These are phyloP conservation scores for Grus americana DNA, from an alignment of 2,113 vertebrate species.

Conservation along the genomic window DNA sequence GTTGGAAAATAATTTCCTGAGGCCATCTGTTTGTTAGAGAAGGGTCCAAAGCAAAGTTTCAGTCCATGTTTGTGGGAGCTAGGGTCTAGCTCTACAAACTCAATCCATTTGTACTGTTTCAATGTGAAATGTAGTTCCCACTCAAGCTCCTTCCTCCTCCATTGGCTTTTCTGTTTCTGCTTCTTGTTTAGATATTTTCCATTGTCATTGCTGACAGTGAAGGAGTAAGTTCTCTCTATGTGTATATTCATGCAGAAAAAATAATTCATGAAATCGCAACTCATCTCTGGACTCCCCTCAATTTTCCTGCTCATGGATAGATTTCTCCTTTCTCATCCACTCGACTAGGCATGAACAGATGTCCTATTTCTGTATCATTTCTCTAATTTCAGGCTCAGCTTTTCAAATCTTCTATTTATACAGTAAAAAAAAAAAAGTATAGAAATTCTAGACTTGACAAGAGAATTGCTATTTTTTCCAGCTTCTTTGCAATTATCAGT, in stretches of 20 bases:
- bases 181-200: not conserved
- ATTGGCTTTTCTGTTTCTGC: not conserved
- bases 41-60: not conserved
- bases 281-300: not conserved
- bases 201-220: not conserved
- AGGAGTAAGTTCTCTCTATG: not conserved
- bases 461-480: not conserved
- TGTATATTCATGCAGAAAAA: not conserved
- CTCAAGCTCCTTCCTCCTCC: not conserved
- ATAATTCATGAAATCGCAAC: not conserved
- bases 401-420: not conserved
- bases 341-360: not conserved
- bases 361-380: not conserved
- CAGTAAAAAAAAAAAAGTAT: not conserved
- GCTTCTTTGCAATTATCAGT: not conserved
- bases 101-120: not conserved
- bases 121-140: not conserved
- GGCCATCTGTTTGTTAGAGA: not conserved
- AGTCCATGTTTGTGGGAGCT: not conserved
- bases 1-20: not conserved
- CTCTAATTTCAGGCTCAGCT: not conserved
- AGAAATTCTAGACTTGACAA: not conserved
- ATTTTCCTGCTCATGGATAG: not conserved
- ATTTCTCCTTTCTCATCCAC: not conserved
- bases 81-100: not conserved